A percentile compares a stretch with the other conserved stretches of the same genome.
These are phyloP conservation scores for Macropus fuliginosus DNA, from an alignment of 2,797 vertebrate genomes.

Conservation along the genomic window DNA sequence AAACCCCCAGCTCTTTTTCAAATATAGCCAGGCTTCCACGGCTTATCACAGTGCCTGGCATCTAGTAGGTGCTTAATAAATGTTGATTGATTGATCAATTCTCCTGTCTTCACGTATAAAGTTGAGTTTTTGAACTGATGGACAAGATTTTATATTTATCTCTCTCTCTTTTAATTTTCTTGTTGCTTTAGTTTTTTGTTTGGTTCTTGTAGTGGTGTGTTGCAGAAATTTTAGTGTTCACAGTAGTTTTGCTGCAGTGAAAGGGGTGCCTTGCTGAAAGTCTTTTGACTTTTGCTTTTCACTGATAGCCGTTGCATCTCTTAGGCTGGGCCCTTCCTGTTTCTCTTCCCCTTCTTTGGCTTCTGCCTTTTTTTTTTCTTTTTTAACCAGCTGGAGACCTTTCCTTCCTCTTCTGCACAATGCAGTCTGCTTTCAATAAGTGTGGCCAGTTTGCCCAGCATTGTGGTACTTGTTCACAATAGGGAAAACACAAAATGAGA, in stretches of 20 bases:
- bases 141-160: background rate
- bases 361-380: fast-evolving
- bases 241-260: background rate
- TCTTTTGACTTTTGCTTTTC: background rate
- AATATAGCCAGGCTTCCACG: background rate
- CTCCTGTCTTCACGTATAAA: background rate
- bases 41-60: background rate
- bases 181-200: background rate
- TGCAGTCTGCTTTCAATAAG: background rate
- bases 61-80: background rate
- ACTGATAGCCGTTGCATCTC: background rate
- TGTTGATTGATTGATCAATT: background rate
- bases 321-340: background rate
- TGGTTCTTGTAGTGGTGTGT: background rate
- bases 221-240: background rate
- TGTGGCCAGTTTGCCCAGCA: background rate
- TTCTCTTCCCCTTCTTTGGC: conserved; percentile 20
- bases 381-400: fast-evolving
- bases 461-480: background rate
- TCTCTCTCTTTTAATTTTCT: background rate
- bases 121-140: background rate
- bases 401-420: background rate
- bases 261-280: background rate
- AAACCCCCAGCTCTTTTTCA: background rate
- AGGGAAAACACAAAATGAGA: background rate